Percentiles rank a stretch among this genome's conserved stretches.
These are phyloP conservation scores for Monomorium pharaonis DNA, from an alignment of 1,140 invertebrate species.

Conservation along the genomic window DNA sequence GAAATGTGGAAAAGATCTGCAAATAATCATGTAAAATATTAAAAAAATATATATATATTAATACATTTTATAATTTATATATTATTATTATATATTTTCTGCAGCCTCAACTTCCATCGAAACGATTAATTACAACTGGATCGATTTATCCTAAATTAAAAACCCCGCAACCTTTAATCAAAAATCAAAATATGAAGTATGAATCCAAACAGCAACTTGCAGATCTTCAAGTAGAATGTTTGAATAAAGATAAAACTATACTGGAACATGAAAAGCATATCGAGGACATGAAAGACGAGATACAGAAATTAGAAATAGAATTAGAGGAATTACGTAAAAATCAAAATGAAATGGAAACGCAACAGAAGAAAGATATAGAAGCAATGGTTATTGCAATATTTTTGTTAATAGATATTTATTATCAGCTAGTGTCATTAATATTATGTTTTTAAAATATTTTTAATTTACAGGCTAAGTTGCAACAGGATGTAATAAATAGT, in stretches of 20 bases:
- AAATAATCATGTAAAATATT: too few relatives aligned
- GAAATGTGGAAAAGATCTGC: background rate
- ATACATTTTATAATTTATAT: too few relatives aligned
- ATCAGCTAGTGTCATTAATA: background rate
- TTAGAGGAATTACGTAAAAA: conserved; percentile 63
- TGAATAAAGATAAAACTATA: conserved; percentile 81
- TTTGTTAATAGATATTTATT: background rate
- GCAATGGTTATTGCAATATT: conserved; percentile 74
- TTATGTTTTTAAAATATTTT: conserved; percentile 28
- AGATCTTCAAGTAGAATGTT: conserved; percentile 81
- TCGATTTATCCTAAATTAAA: conserved; percentile 62
- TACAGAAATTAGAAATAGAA: conserved; percentile 65
- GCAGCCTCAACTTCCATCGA: conserved; percentile 78
- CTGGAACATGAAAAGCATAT: conserved; percentile 80
- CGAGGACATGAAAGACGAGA: conserved; percentile 77
- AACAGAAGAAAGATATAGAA: conserved; percentile 77
- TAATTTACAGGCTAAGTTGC: conserved; percentile 72
- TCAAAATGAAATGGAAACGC: conserved; percentile 67
- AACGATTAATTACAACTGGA: conserved; percentile 60
- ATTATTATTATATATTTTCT: conserved; percentile 23
- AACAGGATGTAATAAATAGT: conserved; percentile 73
- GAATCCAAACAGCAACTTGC: conserved; percentile 77
- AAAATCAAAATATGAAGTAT: conserved; percentile 70
- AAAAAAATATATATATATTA: background rate
- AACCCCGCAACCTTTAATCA: conserved; percentile 45